These are phyloP conservation scores for Silurus asotus DNA, from an alignment of 2,113 vertebrate genomes.

Conservation along the genomic window DNA sequence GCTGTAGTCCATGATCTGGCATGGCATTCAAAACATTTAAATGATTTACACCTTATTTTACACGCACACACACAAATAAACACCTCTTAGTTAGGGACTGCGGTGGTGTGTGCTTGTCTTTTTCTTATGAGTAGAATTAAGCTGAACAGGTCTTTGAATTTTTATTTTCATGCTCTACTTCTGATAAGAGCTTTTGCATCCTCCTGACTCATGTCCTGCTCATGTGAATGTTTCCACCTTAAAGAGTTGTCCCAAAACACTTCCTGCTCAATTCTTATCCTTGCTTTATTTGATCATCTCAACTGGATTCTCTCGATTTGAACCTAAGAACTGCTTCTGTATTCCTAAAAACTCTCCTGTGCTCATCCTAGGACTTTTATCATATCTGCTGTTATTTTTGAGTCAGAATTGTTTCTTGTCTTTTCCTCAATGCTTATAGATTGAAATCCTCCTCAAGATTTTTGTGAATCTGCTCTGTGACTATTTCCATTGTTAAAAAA, in stretches of 20 bases:
- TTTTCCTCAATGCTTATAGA: neutral
- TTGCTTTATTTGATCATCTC: neutral
- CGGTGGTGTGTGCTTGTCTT: neutral
- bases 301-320: neutral
- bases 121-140: neutral
- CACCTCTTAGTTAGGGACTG: neutral
- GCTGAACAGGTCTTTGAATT: neutral
- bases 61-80: conserved; percentile 9
- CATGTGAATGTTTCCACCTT: neutral
- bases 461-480: neutral
- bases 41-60: neutral
- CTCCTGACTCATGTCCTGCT: neutral
- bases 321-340: neutral
- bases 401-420: neutral
- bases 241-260: neutral
- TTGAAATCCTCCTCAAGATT: neutral
- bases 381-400: neutral
- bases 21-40: conserved; percentile 43
- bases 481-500: neutral
- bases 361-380: neutral
- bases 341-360: neutral
- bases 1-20: conserved; percentile 50
- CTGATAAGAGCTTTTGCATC: neutral
- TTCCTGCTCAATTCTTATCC: neutral
- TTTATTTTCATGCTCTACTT: neutral